phyloP scores from a whole-genome alignment of 1,140 invertebrate genomes.

The Aphelenchoides fujianensis region DNA sequence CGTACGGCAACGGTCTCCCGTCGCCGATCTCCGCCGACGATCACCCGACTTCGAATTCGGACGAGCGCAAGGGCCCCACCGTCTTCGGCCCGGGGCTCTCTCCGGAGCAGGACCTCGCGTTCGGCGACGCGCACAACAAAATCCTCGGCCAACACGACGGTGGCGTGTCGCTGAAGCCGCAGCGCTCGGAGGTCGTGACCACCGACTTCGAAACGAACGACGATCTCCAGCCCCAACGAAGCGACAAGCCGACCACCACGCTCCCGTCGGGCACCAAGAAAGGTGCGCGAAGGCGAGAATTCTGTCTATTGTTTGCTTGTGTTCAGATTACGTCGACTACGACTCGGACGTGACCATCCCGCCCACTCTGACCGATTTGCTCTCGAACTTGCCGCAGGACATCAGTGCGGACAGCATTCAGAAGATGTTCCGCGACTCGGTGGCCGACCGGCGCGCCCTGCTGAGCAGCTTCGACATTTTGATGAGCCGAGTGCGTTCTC shows the following conservation, averaged over 20 bases:
- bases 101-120: conserved; percentile 34
- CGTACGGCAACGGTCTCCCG: conserved; percentile 19
- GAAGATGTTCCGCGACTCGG: conserved; percentile 57
- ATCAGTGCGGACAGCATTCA: conserved; percentile 53
- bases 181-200: conserved; percentile 25
- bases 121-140: conserved; percentile 22
- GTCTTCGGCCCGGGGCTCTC: conserved; percentile 43
- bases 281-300: neutral
- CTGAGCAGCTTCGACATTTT: conserved; percentile 48
- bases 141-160: conserved; percentile 23
- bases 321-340: conserved; percentile 54
- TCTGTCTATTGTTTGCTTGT: neutral
- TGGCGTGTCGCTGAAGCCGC: conserved; percentile 23
- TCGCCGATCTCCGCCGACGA: conserved; percentile 16
- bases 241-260: conserved; percentile 9
- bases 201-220: conserved; percentile 60
- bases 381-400: conserved; percentile 58
- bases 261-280: neutral
- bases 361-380: conserved; percentile 54
- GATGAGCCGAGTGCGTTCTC: conserved; percentile 40
- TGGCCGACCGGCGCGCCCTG: conserved; percentile 52
- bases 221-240: conserved; percentile 32
- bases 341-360: conserved; percentile 60
- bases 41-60: neutral
- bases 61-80: conserved; percentile 21